Evolutionary conservation across 1,140 invertebrate genomes (phyloP).

Genomic region (Diabrotica virgifera): DNA sequence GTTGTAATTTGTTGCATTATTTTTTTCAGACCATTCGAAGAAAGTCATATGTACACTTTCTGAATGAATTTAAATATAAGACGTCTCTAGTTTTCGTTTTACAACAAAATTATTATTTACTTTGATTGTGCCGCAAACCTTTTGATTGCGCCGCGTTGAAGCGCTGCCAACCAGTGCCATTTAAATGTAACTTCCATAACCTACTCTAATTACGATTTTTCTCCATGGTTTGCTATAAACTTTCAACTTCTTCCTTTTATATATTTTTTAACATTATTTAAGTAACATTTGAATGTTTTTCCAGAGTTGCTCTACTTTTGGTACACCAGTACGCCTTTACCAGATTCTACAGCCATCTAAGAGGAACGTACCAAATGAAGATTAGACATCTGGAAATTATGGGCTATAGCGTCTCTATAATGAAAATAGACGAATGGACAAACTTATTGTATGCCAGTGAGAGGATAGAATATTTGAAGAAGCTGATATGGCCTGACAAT

Average conservation of each 20-base stretch:
- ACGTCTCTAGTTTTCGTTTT: no score
- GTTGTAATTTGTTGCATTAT: no score
- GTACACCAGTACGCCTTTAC: constrained; percentile 46
- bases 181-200: no score
- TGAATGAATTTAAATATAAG: no score
- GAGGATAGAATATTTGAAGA: constrained; percentile 36
- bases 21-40: no score
- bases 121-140: no score
- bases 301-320: constrained; percentile 49
- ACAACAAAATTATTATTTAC: no score
- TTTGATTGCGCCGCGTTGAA: no score
- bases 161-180: no score
- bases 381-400: constrained; percentile 60
- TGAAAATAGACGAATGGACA: constrained; percentile 56
- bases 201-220: no score
- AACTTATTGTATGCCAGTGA: constrained; percentile 47
- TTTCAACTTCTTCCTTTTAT: neutral
- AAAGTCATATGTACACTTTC: no score
- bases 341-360: constrained; percentile 40
- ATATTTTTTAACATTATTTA: neutral
- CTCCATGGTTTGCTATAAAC: no score
- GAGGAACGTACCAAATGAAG: constrained; percentile 49
- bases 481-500: constrained; percentile 27
- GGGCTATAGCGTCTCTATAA: constrained; percentile 55
- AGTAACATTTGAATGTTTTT: constrained; percentile 18